A percentile compares a stretch with the other conserved stretches of the same genome.
phyloP scores from a whole-genome alignment of 2,797 vertebrate species.

The Arrhamphus sclerolepis region DNA sequence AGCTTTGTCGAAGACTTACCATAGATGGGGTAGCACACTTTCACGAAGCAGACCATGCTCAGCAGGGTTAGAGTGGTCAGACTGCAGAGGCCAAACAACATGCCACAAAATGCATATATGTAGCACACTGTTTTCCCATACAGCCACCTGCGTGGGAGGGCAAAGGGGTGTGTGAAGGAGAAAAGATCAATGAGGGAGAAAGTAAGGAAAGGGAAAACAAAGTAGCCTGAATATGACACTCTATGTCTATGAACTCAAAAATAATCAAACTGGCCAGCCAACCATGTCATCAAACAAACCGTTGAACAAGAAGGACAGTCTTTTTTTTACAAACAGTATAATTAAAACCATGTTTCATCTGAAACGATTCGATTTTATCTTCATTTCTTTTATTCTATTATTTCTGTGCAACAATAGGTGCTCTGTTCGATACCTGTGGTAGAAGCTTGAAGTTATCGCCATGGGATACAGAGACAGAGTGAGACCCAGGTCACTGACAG shows the following conservation, averaged over 20 bases:
- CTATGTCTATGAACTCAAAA: conserved; percentile 16
- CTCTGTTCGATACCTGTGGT: conserved; percentile 78
- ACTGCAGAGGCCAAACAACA: conserved; percentile 85
- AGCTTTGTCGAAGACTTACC: conserved; percentile 73
- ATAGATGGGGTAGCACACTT: conserved; percentile 84
- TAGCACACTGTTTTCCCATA: conserved; percentile 75
- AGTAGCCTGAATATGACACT: conserved; percentile 15
- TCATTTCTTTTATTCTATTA: not conserved
- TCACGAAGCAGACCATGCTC: conserved; percentile 85
- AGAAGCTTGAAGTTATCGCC: conserved; percentile 83
- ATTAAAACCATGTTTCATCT: conserved; percentile 3
- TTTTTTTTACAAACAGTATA: not conserved
- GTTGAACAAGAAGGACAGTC: conserved; percentile 17
- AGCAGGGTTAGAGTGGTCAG: conserved; percentile 83
- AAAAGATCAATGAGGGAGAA: conserved; percentile 38
- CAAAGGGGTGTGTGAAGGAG: conserved; percentile 26
- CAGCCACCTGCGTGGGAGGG: conserved; percentile 71
- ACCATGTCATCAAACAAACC: conserved; percentile 17
- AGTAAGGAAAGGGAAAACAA: conserved; percentile 14
- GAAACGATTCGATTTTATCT: not conserved
- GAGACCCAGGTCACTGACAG: conserved; percentile 85
- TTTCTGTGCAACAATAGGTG: not conserved
- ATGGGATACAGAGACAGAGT: conserved; percentile 85
- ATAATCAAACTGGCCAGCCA: conserved; percentile 22
- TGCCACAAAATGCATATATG: conserved; percentile 83